Percentiles rank a stretch among this genome's conserved stretches.
Evolutionary conservation across 2,113 vertebrate species (phyloP).

Genomic region (Pseudois nayaur): DNA sequence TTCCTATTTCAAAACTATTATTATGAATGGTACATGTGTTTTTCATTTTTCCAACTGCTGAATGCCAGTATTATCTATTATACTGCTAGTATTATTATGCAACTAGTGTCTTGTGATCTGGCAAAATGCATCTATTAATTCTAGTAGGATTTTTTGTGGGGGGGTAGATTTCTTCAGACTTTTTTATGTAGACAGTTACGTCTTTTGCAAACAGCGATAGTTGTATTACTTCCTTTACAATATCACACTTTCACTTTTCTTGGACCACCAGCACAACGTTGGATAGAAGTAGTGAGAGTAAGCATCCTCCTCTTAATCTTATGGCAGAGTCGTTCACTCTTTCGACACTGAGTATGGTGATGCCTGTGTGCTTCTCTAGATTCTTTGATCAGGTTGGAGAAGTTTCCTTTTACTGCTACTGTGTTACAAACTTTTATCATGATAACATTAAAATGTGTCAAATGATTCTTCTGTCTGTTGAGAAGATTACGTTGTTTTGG

Average conservation of each 20-base stretch:
- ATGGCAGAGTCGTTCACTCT: neutral
- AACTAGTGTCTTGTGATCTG: neutral
- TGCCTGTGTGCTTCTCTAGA: neutral
- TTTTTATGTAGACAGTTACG: neutral
- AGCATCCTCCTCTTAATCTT: neutral
- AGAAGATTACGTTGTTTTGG: neutral
- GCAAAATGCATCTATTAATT: neutral
- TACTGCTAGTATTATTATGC: neutral
- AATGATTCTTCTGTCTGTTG: neutral
- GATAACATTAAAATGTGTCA: neutral
- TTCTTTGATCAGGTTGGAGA: neutral
- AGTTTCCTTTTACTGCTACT: neutral
- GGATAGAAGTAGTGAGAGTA: neutral
- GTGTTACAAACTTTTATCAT: neutral
- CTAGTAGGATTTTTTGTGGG: accelerated
- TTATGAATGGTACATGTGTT: neutral
- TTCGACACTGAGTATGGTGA: neutral
- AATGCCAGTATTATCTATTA: neutral
- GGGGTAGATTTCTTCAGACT: neutral
- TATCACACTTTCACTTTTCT: neutral
- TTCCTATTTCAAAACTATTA: neutral
- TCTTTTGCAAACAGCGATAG: neutral
- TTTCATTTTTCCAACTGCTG: neutral
- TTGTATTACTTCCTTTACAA: neutral
- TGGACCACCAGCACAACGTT: neutral